Evolutionary conservation across 2,888 invertebrate genomes (phyloP).

Genomic region (Phyllotreta cruciferae): DNA sequence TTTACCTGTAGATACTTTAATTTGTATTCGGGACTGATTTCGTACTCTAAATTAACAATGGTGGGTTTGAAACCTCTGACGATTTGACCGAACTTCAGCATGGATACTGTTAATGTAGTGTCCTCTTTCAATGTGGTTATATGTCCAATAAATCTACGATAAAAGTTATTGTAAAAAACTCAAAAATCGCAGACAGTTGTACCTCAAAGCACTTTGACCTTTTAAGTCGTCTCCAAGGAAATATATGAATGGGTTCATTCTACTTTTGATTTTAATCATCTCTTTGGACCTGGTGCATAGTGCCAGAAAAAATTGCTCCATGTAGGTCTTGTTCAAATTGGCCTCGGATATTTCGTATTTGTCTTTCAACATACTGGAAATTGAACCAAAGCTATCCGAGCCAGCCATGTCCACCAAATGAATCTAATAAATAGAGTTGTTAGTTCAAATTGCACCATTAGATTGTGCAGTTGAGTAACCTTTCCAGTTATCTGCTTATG

Average conservation of each 20-base stretch:
- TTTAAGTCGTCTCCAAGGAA: conserved; percentile 56
- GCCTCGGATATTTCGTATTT: conserved; percentile 50
- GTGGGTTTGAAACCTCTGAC: conserved; percentile 50
- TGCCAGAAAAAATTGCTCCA: conserved; percentile 56
- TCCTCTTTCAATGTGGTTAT: conserved; percentile 54
- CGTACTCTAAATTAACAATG: conserved; percentile 36
- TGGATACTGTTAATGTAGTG: conserved; percentile 56
- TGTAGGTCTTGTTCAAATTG: conserved; percentile 57
- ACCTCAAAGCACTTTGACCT: conserved; percentile 55
- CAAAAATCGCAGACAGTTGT: conserved; percentile 24
- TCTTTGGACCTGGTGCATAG: conserved; percentile 44
- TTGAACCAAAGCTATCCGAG: conserved; percentile 54
- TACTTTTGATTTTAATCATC: conserved; percentile 46
- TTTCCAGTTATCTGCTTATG: conserved; percentile 37
- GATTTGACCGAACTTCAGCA: conserved; percentile 56
- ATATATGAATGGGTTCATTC: conserved; percentile 55
- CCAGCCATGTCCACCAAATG: conserved; percentile 61
- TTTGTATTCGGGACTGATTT: conserved; percentile 47
- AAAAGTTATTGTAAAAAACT: not conserved
- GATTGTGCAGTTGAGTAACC: conserved; percentile 19
- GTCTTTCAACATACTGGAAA: conserved; percentile 51
- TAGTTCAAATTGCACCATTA: too few relatives aligned
- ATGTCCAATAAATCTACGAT: conserved; percentile 58
- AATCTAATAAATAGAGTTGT: conserved; percentile 49
- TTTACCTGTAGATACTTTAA: conserved; percentile 47